These are phyloP conservation scores for Zhuqinia jingwanae DNA, from an alignment of 2,888 invertebrate genomes.

Conservation along the genomic window DNA sequence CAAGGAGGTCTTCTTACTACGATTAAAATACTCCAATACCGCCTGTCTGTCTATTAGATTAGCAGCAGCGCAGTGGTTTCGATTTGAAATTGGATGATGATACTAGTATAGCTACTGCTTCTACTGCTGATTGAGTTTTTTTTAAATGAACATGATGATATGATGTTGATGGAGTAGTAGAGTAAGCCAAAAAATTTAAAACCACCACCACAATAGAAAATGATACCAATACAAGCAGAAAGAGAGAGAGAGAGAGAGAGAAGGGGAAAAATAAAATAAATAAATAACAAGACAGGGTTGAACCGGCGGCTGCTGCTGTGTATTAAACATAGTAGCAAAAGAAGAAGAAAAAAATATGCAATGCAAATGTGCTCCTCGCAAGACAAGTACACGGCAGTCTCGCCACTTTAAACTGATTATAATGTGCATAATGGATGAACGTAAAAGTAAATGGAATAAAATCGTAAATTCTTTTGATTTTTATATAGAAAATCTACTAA, in stretches of 20 bases:
- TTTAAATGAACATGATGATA: slow-evolving; percentile 33
- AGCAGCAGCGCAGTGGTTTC: slow-evolving; percentile 3
- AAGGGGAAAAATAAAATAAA: not conserved
- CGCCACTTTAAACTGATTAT: slow-evolving; percentile 55
- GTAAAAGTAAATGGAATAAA: slow-evolving; percentile 51
- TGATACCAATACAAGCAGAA: not conserved
- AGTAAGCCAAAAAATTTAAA: slow-evolving; percentile 63
- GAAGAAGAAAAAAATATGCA: slow-evolving; percentile 57
- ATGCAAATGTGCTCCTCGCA: slow-evolving; percentile 42
- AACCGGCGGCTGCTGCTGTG: slow-evolving; percentile 21
- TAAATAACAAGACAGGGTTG: slow-evolving; percentile 36
- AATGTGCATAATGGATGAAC: slow-evolving; percentile 63
- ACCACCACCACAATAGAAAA: too few relatives aligned
- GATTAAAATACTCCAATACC: slow-evolving; percentile 37
- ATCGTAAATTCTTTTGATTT: slow-evolving; percentile 39
- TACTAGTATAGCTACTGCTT: not conserved
- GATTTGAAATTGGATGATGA: slow-evolving; percentile 35
- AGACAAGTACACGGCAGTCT: not conserved
- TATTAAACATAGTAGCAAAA: slow-evolving; percentile 12
- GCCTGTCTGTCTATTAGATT: slow-evolving; percentile 41
- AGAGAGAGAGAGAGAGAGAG: not conserved
- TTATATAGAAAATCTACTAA: slow-evolving; percentile 11
- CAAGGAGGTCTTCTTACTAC: slow-evolving; percentile 31
- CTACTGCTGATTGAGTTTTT: slow-evolving; percentile 24
- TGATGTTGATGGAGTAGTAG: slow-evolving; percentile 43